These are phyloP conservation scores for Apamea anceps DNA, from an alignment of 2,888 invertebrate species.

Conservation along the genomic window DNA sequence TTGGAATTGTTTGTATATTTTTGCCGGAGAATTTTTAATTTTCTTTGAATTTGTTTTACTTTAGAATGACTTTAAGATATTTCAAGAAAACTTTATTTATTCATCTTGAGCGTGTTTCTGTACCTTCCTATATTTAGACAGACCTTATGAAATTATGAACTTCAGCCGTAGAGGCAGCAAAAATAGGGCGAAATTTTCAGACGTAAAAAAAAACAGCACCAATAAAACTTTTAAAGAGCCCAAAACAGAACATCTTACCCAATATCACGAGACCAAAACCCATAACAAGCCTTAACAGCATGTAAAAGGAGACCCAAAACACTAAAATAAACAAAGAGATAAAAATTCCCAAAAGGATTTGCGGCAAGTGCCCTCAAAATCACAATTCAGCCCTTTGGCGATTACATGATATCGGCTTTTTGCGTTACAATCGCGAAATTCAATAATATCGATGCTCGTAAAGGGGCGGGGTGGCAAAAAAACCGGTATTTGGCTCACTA, in stretches of 20 bases:
- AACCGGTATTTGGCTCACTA: slow-evolving; percentile 66
- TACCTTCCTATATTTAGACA: neutral
- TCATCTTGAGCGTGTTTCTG: neutral
- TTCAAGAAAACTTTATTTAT: neutral
- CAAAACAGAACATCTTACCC: slow-evolving; percentile 47
- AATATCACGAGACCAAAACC: slow-evolving; percentile 51
- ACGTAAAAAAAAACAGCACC: neutral
- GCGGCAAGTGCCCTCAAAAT: slow-evolving; percentile 74
- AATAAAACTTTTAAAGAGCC: slow-evolving; percentile 53
- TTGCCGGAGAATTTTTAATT: neutral
- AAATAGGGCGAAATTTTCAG: neutral
- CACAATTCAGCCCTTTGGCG: slow-evolving; percentile 75
- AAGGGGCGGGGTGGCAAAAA: slow-evolving; percentile 66
- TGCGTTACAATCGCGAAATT: slow-evolving; percentile 71
- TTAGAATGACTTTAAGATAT: neutral
- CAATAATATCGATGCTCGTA: slow-evolving; percentile 73
- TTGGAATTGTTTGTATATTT: slow-evolving; percentile 14
- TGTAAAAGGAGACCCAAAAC: slow-evolving; percentile 64
- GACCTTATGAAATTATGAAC: neutral
- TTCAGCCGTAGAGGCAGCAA: neutral
- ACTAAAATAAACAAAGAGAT: slow-evolving; percentile 76
- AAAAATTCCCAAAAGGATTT: slow-evolving; percentile 73
- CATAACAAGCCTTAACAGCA: slow-evolving; percentile 57
- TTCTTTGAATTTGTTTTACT: neutral
- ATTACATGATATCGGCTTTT: slow-evolving; percentile 74